Percentiles rank a stretch among this genome's conserved stretches.
Evolutionary conservation across 2,113 vertebrate genomes (phyloP).

Genomic region (Gambusia affinis): DNA sequence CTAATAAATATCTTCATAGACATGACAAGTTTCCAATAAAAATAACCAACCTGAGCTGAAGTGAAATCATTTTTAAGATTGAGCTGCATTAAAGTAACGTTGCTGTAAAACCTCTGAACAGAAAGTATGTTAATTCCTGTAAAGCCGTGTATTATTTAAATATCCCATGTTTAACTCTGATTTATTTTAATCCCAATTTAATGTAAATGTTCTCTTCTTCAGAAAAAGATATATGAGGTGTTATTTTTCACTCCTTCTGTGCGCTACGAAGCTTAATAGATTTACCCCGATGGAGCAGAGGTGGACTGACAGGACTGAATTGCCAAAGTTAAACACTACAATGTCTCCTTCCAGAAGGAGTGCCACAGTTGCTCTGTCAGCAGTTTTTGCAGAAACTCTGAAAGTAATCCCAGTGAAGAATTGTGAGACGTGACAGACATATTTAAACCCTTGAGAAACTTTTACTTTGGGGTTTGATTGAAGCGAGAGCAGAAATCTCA

Average conservation of each 20-base stretch:
- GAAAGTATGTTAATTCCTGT: neutral
- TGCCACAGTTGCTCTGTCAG: conserved; percentile 20
- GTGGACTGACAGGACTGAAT: conserved; percentile 3
- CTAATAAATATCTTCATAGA: too few relatives aligned
- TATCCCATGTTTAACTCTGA: too few relatives aligned
- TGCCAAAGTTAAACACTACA: conserved; percentile 14
- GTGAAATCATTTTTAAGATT: too few relatives aligned
- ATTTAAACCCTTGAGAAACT: conserved; percentile 14
- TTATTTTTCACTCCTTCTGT: neutral
- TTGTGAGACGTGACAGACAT: conserved; percentile 20
- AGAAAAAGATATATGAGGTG: neutral
- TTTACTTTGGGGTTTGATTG: neutral
- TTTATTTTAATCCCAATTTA: neutral
- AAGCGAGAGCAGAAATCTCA: conserved; percentile 1
- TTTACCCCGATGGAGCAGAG: conserved; percentile 2
- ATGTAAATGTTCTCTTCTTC: neutral
- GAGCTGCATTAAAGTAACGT: too few relatives aligned
- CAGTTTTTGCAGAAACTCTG: conserved; percentile 18
- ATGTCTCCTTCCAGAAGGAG: neutral
- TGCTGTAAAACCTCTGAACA: neutral
- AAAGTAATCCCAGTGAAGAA: conserved; percentile 18
- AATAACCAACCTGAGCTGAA: too few relatives aligned
- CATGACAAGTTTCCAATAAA: too few relatives aligned
- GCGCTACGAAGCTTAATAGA: neutral
- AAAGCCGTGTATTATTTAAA: neutral